These are phyloP conservation scores for Callaeas wilsoni DNA, from an alignment of 2,113 vertebrate species.

Conservation along the genomic window DNA sequence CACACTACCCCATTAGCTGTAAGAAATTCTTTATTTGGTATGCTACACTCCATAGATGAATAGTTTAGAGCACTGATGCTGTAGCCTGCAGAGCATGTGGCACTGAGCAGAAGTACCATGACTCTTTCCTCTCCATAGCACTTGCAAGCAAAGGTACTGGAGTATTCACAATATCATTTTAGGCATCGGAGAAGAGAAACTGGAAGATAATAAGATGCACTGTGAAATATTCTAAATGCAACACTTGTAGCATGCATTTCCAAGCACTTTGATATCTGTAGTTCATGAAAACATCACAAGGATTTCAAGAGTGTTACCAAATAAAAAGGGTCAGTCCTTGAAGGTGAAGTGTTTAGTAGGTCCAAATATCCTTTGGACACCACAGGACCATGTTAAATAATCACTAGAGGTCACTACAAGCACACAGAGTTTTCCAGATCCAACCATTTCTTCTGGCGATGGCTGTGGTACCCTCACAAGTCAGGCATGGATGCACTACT, in stretches of 20 bases:
- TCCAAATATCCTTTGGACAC: rapidly evolving
- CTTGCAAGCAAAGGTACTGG: not conserved
- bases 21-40: not conserved
- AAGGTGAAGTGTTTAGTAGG: not conserved
- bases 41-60: not conserved
- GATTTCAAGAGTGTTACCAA: not conserved
- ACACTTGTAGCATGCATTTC: not conserved
- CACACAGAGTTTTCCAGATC: not conserved
- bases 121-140: not conserved
- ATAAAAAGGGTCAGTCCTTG: not conserved
- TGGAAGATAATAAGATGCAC: not conserved
- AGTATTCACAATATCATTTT: not conserved
- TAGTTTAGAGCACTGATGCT: not conserved
- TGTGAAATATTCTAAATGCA: not conserved
- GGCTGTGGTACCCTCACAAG: rapidly evolving
- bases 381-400: not conserved
- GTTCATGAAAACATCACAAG: not conserved
- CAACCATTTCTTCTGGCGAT: not conserved
- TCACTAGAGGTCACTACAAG: not conserved
- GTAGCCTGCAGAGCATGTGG: not conserved
- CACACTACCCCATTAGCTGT: not conserved
- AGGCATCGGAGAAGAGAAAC: not conserved
- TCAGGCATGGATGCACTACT: rapidly evolving
- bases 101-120: not conserved
- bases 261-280: not conserved